phyloP scores from a whole-genome alignment of 2,113 vertebrate species.

The Zapus hudsonius region DNA sequence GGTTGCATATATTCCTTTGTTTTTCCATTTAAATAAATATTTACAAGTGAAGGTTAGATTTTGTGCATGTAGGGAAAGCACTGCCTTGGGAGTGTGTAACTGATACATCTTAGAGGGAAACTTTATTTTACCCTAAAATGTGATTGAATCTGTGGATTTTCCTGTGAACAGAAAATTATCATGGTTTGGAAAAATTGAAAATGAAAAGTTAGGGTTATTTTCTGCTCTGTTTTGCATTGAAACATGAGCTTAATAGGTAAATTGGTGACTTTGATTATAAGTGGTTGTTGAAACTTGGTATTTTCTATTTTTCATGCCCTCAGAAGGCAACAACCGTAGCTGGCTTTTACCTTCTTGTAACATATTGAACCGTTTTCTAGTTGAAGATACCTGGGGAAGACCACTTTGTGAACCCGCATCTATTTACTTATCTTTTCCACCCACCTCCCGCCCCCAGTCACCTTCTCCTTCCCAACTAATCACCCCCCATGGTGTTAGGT shows the following conservation, averaged over 20 bases:
- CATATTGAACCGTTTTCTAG: background rate
- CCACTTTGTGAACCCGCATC: background rate
- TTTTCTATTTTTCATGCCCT: background rate
- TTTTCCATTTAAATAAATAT: constrained; percentile 17
- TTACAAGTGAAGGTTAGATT: background rate
- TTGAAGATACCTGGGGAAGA: constrained; percentile 1
- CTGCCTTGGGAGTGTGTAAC: background rate
- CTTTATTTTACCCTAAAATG: constrained; percentile 9
- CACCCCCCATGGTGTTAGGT: too few species aligned
- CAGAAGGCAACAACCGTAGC: background rate
- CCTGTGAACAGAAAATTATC: background rate
- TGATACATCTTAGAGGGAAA: background rate
- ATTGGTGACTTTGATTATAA: constrained; percentile 5
- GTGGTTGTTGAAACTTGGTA: background rate
- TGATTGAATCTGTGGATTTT: background rate
- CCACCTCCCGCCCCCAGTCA: too few species aligned
- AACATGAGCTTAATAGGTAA: background rate
- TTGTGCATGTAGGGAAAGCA: background rate
- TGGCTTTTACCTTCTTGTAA: background rate
- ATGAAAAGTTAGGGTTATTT: constrained; percentile 44
- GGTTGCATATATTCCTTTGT: background rate
- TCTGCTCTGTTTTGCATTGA: constrained; percentile 9
- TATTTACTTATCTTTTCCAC: too few species aligned
- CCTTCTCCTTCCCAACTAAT: too few species aligned
- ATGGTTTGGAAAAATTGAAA: constrained; percentile 15